Percentiles rank a stretch among this genome's conserved stretches.
Evolutionary conservation across 2,113 vertebrate species (phyloP).

Genomic region (Sinocyclocheilus rhinocerous): DNA sequence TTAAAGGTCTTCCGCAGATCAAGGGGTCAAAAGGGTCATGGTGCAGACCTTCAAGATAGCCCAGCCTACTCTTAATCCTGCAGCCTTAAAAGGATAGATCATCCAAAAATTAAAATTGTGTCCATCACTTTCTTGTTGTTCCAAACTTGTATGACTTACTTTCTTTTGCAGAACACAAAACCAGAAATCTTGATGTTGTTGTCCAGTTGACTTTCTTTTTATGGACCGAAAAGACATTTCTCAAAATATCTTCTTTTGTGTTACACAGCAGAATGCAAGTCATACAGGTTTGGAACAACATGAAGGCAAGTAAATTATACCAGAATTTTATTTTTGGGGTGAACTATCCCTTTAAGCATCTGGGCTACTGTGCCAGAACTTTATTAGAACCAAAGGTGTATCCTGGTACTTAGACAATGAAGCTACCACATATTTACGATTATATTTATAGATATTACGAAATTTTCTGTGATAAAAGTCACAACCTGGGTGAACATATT

Average conservation of each 20-base stretch:
- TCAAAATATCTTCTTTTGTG: background rate
- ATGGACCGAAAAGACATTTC: background rate
- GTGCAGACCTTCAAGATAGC: constrained; percentile 52
- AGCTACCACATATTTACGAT: background rate
- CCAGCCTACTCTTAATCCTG: constrained; percentile 29
- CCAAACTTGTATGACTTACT: background rate
- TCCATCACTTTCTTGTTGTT: background rate
- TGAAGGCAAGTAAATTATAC: background rate
- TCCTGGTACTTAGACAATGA: background rate
- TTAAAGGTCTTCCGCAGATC: constrained; percentile 51
- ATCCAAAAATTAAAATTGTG: background rate
- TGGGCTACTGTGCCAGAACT: constrained; percentile 57
- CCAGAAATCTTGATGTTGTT: background rate
- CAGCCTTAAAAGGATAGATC: background rate
- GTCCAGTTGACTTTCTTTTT: background rate
- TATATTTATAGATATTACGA: background rate
- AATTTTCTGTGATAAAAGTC: background rate
- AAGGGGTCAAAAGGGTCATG: constrained; percentile 60
- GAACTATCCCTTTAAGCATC: constrained; percentile 51
- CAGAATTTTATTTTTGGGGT: background rate
- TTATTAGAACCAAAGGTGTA: background rate
- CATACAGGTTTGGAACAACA: background rate
- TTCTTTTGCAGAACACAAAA: background rate
- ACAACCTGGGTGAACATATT: background rate
- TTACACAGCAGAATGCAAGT: background rate